These are phyloP conservation scores for Hybos culiciformis DNA, from an alignment of 2,888 invertebrate species.

Conservation along the genomic window DNA sequence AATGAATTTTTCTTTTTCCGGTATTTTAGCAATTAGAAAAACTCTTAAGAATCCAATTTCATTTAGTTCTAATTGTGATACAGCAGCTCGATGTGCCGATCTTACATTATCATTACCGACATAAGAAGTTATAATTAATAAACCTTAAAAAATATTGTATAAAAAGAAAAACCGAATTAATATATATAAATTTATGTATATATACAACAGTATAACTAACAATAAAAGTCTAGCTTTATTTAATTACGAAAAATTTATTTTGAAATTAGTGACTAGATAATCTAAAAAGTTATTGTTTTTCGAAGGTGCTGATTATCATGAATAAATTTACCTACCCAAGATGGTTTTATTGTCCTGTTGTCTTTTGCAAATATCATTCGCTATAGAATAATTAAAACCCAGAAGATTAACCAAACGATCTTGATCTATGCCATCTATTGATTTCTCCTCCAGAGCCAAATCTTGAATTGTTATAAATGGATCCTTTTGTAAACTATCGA, in stretches of 20 bases:
- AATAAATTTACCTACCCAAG: background rate
- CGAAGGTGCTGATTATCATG: background rate
- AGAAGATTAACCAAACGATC: constrained; percentile 24
- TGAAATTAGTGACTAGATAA: constrained; percentile 4
- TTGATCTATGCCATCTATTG: background rate
- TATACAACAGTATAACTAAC: background rate
- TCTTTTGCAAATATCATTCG: constrained; percentile 24
- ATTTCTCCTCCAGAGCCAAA: no score
- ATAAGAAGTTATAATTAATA: constrained; percentile 60
- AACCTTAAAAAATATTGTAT: constrained; percentile 18
- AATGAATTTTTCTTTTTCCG: constrained; percentile 38
- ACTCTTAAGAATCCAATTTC: constrained; percentile 47
- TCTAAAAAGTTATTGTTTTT: background rate
- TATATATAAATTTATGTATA: background rate
- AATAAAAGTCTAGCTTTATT: background rate
- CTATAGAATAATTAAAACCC: constrained; percentile 24
- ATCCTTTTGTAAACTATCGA: no score
- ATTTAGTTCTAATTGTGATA: constrained; percentile 42
- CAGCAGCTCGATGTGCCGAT: constrained; percentile 54
- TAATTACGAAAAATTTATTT: background rate
- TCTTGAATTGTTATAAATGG: no score
- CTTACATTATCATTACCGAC: constrained; percentile 56
- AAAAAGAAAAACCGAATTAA: background rate
- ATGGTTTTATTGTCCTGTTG: constrained; percentile 25
- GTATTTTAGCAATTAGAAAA: constrained; percentile 53